phyloP scores from a whole-genome alignment of 2,113 vertebrate species.

The Otis tarda region DNA sequence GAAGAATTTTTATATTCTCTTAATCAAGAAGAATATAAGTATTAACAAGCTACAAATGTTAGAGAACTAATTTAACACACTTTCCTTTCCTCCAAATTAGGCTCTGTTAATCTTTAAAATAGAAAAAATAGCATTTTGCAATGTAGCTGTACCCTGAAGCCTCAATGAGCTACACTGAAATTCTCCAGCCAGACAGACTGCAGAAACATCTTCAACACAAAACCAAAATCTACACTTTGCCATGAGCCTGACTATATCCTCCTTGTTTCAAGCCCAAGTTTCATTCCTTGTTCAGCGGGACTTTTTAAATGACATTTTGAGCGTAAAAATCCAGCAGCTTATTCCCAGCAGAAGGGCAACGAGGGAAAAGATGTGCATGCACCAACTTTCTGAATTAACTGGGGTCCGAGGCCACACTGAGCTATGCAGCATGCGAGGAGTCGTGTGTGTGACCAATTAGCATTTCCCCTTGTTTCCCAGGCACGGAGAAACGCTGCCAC shows the following conservation, averaged over 20 bases:
- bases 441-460: slow-evolving; percentile 34
- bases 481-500: background rate
- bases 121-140: background rate
- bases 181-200: background rate
- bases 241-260: background rate
- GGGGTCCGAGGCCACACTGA: background rate
- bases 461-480: slow-evolving; percentile 16
- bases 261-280: background rate
- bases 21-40: background rate
- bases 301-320: background rate
- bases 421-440: background rate
- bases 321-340: background rate
- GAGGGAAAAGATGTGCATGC: background rate
- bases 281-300: background rate
- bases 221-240: background rate
- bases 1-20: background rate
- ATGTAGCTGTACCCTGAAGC: background rate
- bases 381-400: slow-evolving; percentile 31
- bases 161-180: background rate
- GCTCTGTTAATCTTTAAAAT: background rate
- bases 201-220: background rate
- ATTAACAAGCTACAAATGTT: background rate
- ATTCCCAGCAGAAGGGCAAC: background rate
- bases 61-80: slow-evolving; percentile 7
- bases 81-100: slow-evolving; percentile 10